Evolutionary conservation across 2,113 vertebrate species (phyloP).

Genomic region (Ceratotherium simum): DNA sequence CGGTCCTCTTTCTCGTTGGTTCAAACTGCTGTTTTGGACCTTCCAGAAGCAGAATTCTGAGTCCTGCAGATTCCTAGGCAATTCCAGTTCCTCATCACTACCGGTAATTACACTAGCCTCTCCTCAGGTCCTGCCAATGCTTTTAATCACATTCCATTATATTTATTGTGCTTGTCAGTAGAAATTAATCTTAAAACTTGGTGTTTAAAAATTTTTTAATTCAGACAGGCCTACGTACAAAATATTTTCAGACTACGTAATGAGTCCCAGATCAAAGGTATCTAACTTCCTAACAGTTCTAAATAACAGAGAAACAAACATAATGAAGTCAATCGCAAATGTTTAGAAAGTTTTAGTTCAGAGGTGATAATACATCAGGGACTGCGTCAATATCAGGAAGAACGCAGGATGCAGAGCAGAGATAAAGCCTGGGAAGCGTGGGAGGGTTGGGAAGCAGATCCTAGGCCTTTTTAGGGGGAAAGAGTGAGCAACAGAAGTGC

Average conservation of each 20-base stretch:
- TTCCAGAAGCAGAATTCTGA: conserved; percentile 19
- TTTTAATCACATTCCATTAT: conserved; percentile 56
- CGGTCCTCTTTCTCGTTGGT: not conserved
- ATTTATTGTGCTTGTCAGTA: conserved; percentile 52
- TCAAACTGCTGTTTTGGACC: not conserved
- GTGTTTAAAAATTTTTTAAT: conserved; percentile 40
- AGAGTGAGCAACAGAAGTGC: not conserved
- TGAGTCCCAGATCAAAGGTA: conserved; percentile 33
- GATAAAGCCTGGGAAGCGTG: not conserved
- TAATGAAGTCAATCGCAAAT: not conserved
- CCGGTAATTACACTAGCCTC: not conserved
- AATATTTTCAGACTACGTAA: conserved; percentile 34
- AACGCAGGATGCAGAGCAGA: not conserved
- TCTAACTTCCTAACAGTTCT: conserved; percentile 27
- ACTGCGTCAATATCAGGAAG: not conserved
- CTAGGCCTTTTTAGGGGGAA: not conserved
- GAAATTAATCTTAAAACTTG: conserved; percentile 50
- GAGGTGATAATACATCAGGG: conserved; percentile 2
- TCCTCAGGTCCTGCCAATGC: not conserved
- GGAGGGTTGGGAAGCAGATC: not conserved
- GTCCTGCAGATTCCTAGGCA: not conserved
- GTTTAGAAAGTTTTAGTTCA: conserved; percentile 12
- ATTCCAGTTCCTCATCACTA: not conserved
- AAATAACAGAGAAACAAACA: conserved; percentile 34
- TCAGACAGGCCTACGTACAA: not conserved